Evolutionary conservation across 2,113 vertebrate species (phyloP), one percentile per base, ranked within the genome.

Genomic region (Sinocyclocheilus anshuiensis): DNA sequence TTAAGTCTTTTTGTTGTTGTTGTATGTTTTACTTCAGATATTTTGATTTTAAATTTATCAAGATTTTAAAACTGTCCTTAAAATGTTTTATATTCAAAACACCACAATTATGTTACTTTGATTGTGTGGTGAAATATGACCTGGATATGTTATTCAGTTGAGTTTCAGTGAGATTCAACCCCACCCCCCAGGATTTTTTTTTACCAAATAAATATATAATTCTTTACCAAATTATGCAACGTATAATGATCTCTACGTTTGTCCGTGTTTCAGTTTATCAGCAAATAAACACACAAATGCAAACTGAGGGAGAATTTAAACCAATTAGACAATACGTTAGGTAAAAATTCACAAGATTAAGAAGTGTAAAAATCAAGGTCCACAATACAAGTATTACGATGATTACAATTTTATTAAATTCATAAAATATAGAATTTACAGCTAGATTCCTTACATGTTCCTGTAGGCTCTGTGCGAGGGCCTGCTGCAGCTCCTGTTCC

Each of bases 401-500:
- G 39, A 42, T 42, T 9, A 45, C 42, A 55, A 20, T 55, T 1
- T 55, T n/a, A n/a, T n/a, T 61, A 10, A 61, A 61, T 61, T 61
- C 8, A 22, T 61, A 10, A n/a, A n/a, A 61, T 0, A n/a, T 3
- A 61, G 57, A 61, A 61, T 9, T n/a, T 20, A 59, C 7, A 3
- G 7, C 18, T 9, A 9, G 55, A 22, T 8, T 29, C 65, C 95
- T 94, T 95, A 99, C 98, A 89, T 99, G 97, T 45, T 99, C 98
- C 92, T 99, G 97, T 45, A 99, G 97, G 89, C 98, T 99, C 92
- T 99, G 98, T 80, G 97, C 98, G 92, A 99, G 88, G 0, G 98
- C 98, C 90, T 99, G 97, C 91, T 99, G 98, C 80, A 99, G 94
- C 90, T 99, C 98, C 94, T 98, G 98, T 39, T 99, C 98, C 90